Evolutionary conservation across 1,140 invertebrate species (phyloP).

Genomic region (Rhopalosiphum padi): DNA sequence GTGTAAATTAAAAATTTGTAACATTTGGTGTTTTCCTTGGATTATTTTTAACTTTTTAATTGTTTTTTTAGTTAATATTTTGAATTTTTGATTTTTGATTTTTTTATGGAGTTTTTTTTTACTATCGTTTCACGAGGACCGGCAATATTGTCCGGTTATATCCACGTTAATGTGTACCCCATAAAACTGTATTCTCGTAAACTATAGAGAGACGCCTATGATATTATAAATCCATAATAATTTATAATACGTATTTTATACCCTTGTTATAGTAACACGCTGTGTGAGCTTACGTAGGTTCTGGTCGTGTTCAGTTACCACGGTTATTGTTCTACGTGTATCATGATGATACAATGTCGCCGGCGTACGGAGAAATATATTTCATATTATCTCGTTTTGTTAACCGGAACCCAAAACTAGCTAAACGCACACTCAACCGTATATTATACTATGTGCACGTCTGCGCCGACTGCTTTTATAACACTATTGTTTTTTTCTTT

Average conservation of each 20-base stretch:
- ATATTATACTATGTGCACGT: neutral
- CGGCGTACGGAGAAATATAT: neutral
- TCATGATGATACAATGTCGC: neutral
- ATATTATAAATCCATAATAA: neutral
- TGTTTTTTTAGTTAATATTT: too few species aligned
- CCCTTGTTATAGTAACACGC: neutral
- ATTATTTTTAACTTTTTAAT: too few species aligned
- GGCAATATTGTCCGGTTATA: neutral
- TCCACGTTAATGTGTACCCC: neutral
- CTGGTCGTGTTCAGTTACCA: neutral
- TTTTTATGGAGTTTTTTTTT: too few species aligned
- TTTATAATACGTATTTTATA: neutral
- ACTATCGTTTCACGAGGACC: too few species aligned
- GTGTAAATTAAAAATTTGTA: neutral
- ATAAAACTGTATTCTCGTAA: too few species aligned
- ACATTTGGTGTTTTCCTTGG: too few species aligned
- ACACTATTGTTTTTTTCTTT: constrained; percentile 17
- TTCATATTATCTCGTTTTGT: constrained; percentile 21
- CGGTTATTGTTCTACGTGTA: neutral
- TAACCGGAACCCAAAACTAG: constrained; percentile 15
- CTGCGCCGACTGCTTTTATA: neutral
- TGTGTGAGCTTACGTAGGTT: neutral
- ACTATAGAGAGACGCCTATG: neutral
- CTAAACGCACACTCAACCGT: neutral
- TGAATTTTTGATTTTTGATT: too few species aligned